These are phyloP conservation scores for Pelusios castaneus DNA, from an alignment of 2,113 vertebrate genomes.

Conservation along the genomic window DNA sequence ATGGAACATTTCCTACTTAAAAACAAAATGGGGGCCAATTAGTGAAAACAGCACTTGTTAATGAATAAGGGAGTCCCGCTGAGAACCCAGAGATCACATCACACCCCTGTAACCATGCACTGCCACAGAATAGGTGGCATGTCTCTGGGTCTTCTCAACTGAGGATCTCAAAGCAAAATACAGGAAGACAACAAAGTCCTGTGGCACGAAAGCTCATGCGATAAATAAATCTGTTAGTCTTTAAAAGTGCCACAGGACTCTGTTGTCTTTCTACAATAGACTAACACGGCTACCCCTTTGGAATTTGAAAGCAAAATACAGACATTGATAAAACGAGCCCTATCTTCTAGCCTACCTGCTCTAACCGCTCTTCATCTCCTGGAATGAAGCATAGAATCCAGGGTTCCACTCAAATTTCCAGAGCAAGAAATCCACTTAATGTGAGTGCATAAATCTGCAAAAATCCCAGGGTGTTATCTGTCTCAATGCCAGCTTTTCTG, in stretches of 20 bases:
- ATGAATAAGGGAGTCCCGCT: neutral
- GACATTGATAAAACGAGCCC: neutral
- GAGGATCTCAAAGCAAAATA: neutral
- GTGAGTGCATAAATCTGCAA: neutral
- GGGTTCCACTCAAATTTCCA: neutral
- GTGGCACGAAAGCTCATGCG: no score
- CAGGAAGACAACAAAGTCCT: no score
- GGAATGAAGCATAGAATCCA: neutral
- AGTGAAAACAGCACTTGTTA: neutral
- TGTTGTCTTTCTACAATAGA: no score
- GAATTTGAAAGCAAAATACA: neutral
- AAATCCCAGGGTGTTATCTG: neutral
- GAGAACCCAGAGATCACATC: fast-evolving
- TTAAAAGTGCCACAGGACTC: no score
- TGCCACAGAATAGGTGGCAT: neutral
- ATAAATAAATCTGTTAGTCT: no score
- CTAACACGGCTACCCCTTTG: no score
- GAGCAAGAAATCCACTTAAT: neutral
- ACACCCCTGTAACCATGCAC: neutral
- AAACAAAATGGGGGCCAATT: neutral
- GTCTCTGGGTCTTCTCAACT: neutral
- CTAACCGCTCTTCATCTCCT: neutral
- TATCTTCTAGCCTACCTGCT: neutral
- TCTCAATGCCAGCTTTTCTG: neutral
- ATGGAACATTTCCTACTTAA: neutral